Base-by-base conservation (phyloP, 2,888 invertebrate genomes). In the Anaspis maculata region DNA sequence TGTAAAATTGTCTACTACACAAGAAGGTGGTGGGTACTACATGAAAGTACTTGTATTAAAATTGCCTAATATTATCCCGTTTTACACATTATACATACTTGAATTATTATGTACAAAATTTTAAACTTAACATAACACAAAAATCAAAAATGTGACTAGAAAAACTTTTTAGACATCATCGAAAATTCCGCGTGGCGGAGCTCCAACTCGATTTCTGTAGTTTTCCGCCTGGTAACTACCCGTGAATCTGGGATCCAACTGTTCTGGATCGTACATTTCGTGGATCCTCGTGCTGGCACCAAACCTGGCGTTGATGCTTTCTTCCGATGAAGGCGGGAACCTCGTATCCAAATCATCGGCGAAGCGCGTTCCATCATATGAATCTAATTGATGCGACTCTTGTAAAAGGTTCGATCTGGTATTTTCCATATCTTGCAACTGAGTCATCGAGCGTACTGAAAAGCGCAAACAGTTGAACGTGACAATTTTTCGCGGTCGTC, bases 141-240 rank as follows among this genome's bases (percentile, higher is more conserved):
- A 13, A 14, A 13, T n/a, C 11, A 32, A 25, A 16, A 36, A 37
- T 13, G 25, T 39, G 30, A 27, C 31, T 32, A 39, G n/a, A n/a
- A n/a, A n/a, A n/a, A n/a, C n/a, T 19, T 24, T 22, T 65, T 72
- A 88, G 38, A 89, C 85, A 61, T 89, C 88, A 57, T 89, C 88
- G 48, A 89, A 89, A 37, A 89, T 71, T 6, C 85, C 84, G 45
- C 80, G 71, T 0, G 85, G 87, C 0, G 85, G 83, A 39, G 76
- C 74, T 1, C 77, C 79, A 49, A 79, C 72, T 42, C 77, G 46
- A 34, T 47, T 52, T 27, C 54, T 54, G 44, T 56, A 55, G 44
- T 51, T 51, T 9, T 57, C 57, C 37, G 62, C 62, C 26, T 66
- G 61, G 46, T 67, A 67, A 30, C 61, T 52, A 39, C 60, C 64